Conservation (phyloP, 2,888 invertebrate species). For the Heteromyza rotundicornis region DNA sequence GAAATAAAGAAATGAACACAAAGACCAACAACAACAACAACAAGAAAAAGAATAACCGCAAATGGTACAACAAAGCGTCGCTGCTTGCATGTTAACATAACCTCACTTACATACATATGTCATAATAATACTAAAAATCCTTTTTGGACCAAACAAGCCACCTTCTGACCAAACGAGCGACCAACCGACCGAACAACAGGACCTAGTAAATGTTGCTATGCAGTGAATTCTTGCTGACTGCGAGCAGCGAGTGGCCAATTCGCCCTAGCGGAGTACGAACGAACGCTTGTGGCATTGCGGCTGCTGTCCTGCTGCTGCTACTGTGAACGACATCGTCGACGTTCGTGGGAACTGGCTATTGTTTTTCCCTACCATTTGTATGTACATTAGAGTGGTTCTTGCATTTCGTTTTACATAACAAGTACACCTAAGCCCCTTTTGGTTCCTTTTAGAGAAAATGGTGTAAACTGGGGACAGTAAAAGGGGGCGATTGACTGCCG, state of each 20-base stretch:
- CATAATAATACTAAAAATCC: slow-evolving; percentile 14
- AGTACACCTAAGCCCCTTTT: no score
- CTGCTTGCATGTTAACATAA: slow-evolving; percentile 12
- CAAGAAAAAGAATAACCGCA: background rate
- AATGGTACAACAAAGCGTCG: background rate
- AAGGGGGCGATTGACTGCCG: no score
- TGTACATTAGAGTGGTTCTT: no score
- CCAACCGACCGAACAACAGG: background rate
- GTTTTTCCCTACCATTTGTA: no score
- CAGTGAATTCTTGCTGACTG: background rate
- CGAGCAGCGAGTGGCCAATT: background rate
- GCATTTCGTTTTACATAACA: no score
- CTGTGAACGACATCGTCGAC: no score
- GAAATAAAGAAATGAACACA: background rate
- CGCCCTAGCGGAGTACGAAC: no score
- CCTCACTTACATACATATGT: slow-evolving; percentile 12
- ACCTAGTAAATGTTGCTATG: background rate
- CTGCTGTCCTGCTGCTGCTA: background rate
- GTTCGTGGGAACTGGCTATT: no score
- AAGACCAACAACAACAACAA: background rate
- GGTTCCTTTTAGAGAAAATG: no score
- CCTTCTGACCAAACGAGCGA: no score
- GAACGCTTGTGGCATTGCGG: no score
- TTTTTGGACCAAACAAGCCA: background rate
- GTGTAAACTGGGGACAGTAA: no score